A percentile compares a stretch with the other conserved stretches of the same genome.
phyloP scores from a whole-genome alignment of 2,888 invertebrate species.

The Parapristionchus giblindavisi region DNA sequence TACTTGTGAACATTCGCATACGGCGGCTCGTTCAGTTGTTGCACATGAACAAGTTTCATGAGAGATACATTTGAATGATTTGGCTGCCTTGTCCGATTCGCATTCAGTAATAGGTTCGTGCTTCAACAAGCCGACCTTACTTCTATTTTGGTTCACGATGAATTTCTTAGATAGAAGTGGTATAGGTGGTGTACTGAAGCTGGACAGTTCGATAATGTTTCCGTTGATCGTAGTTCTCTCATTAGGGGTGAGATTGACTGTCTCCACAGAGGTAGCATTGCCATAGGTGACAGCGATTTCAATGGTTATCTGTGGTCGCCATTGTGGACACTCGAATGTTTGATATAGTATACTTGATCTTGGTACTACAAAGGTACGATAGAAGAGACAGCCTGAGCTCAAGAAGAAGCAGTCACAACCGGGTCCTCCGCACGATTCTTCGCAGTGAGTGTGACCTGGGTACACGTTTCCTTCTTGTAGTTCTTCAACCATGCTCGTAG shows the following conservation, averaged over 20 bases:
- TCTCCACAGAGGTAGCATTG: background rate
- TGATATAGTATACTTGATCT: background rate
- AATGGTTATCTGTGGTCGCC: background rate
- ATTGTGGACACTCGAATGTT: constrained; percentile 6
- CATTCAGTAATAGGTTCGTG: background rate
- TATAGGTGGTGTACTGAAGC: constrained; percentile 7
- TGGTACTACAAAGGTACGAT: constrained; percentile 11
- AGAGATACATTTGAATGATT: background rate
- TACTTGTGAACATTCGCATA: background rate
- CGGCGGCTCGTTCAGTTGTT: background rate
- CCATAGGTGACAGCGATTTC: constrained; percentile 1
- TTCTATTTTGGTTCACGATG: background rate
- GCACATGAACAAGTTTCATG: background rate
- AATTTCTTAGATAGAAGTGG: constrained; percentile 1
- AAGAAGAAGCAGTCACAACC: constrained; percentile 30
- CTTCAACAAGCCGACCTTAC: background rate
- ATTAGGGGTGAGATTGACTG: constrained; percentile 14
- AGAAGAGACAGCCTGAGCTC: constrained; percentile 23
- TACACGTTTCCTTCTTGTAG: background rate
- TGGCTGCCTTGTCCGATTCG: background rate
- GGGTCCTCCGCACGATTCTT: constrained; percentile 11
- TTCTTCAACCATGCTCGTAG: background rate
- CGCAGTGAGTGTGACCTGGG: constrained; percentile 8
- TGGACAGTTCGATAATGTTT: background rate
- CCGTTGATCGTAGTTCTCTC: background rate